Conservation (phyloP, 2,113 vertebrate genomes). For the Zapus hudsonius region DNA sequence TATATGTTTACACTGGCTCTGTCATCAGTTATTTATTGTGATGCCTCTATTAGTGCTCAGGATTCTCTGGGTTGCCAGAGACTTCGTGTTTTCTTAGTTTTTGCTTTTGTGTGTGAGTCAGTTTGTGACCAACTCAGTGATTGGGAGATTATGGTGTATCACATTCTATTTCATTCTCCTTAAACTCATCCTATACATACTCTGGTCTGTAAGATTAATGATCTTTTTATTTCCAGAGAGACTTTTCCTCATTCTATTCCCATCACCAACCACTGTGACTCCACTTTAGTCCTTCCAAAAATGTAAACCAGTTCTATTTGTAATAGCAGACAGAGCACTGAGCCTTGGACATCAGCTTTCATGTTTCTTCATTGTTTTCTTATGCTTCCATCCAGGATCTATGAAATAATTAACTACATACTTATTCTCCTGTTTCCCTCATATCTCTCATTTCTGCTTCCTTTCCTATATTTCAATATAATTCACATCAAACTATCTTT, state of each 20-base stretch:
- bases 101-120: not conserved
- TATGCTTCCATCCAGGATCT: not conserved
- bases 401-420: accelerated
- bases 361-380: not conserved
- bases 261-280: not conserved
- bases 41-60: too few species aligned
- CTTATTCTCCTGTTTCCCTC: not conserved
- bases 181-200: not conserved
- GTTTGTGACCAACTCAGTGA: too few species aligned
- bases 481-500: not conserved
- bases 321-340: not conserved
- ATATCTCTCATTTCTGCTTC: not conserved
- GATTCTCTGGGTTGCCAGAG: too few species aligned
- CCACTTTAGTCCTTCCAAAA: not conserved
- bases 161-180: not conserved
- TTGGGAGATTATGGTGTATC: not conserved
- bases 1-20: too few species aligned
- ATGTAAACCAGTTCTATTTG: not conserved
- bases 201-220: not conserved
- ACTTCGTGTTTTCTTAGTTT: too few species aligned
- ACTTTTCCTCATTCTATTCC: not conserved
- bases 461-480: not conserved
- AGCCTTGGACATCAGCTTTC: not conserved
- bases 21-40: too few species aligned
- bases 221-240: not conserved